Evolutionary conservation across 2,888 invertebrate species (phyloP), one percentile per base, ranked within the genome.

Genomic region (Cosmorhoe ocellata): DNA sequence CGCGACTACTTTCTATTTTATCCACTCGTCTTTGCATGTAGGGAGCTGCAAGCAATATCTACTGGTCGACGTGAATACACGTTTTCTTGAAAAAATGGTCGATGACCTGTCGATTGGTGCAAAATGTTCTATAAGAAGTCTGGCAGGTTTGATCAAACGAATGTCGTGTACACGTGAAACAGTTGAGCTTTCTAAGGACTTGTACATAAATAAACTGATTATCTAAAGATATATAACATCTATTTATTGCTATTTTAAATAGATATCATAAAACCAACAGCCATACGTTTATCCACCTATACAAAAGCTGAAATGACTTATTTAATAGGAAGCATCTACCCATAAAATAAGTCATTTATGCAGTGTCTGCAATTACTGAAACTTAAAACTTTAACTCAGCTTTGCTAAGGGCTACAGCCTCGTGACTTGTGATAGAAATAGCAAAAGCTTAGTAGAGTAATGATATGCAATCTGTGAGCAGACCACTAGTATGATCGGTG

Each of bases 1-100:
- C 42, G 9, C 14, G 28, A 59, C 64, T 61, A 72, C 74, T 74
- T 74, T 74, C 74, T 74, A 70, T 74, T 71, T 72, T 68, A 66
- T 68, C 64, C 48, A 46, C 52, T 45, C 33, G 53, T 43, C 45
- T 47, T 31, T 42, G 50, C 59, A 48, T 45, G 45, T 36, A 49
- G 38, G 50, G 58, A 58, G 18, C 54, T 24, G 50, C 55, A 47
- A 33, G 11, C 22, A 42, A 24, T 38, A n/a, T n/a, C n/a, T 51
- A 46, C 33, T 40, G 30, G 32, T 41, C 31, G 18, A 13, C 9
- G 13, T 39, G 31, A 30, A 10, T 22, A 30, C 24, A 26, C 22
- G 33, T 22, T 39, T 39, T 7, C 27, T 28, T 24, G 51, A 52
- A 52, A 48, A 52, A 43, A 43, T 39, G 24, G 47, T 40, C 26